Evolutionary conservation across 2,113 vertebrate genomes (phyloP), one percentile per base, ranked within the genome.

Genomic region (Meles meles): DNA sequence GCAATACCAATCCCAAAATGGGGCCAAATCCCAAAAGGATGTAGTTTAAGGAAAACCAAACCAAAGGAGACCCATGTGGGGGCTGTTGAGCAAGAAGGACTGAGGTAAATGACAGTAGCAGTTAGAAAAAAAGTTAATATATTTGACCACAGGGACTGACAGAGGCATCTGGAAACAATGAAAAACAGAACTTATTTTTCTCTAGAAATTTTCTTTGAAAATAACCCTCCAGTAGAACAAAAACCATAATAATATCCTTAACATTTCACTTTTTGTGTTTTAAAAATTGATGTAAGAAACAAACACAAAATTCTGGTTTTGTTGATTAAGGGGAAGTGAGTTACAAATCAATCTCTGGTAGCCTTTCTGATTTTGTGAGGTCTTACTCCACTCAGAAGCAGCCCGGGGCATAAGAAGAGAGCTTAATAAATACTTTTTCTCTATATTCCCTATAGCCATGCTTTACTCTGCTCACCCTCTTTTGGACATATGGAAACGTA

Each of bases 111-210:
- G 97, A 93, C 57, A 94, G 39, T 74, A 98, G 93, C 96, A 97
- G 76, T 71, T 88, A 94, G 90, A 96, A 92, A 91, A 96, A 95
- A 93, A 97, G 80, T 87, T 83, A 97, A 23, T 34, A 44, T 63
- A 87, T 61, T 89, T 91, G 71, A 59, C 94, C 94, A 72, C 44
- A 83, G 93, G 95, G 85, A 90, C 85, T 96, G 98, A 86, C 18
- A 83, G 15, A 87, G 93, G 92, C 97, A 98, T 98, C 98, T 98
- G 98, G 96, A 98, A 98, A 95, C 96, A 98, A 98, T 98, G 97
- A 98, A 95, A 98, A 76, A 29, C 84, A 97, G 91, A 98, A 98
- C 98, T 98, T 98, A 92, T 94, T 96, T 74, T 92, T 85, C 84
- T 96, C 85, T 96, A 92, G 88, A 98, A 97, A 47, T 97, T 98